Conservation (phyloP, 2,113 vertebrate genomes). For the mouse (Mus musculus) region GRCm39 chr1:65547001-65547500, state of each 20-base stretch:
- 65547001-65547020: no score
- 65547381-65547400: not conserved
- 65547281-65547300: not conserved
- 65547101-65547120: no score
- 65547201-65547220: no score
- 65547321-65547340: not conserved
- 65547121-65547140: no score
- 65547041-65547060: no score
- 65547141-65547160: no score
- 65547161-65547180: no score
- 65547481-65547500: not conserved
- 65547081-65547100: no score
- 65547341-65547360: not conserved
- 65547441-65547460: not conserved
- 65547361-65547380: not conserved
- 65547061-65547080: no score
- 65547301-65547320: not conserved
- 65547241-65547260: not conserved
- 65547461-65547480: not conserved
- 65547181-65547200: no score
- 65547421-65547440: no score
- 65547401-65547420: not conserved
- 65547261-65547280: not conserved
- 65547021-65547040: no score
- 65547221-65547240: not conserved